These are phyloP conservation scores for Ispidina picta DNA, from an alignment of 2,797 vertebrate genomes.

Conservation along the genomic window DNA sequence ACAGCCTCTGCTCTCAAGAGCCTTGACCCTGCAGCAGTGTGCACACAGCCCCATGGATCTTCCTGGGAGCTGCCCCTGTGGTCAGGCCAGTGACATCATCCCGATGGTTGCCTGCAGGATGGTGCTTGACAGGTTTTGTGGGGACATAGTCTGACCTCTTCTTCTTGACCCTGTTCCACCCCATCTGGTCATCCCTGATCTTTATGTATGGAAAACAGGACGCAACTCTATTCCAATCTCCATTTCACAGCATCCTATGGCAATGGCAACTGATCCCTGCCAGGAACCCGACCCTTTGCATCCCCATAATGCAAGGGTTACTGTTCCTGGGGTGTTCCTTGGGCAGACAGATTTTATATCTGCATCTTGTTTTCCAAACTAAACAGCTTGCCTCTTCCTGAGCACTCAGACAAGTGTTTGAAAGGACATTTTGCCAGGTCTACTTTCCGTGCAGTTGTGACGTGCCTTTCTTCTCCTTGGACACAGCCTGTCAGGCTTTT, in stretches of 20 bases:
- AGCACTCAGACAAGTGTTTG: not conserved
- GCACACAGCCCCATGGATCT: rapidly evolving
- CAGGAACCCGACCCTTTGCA: not conserved
- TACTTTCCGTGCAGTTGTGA: not conserved
- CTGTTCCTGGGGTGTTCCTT: not conserved
- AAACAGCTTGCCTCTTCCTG: not conserved
- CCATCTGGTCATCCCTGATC: not conserved
- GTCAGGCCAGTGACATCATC: not conserved
- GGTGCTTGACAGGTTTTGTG: not conserved
- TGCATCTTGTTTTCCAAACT: not conserved
- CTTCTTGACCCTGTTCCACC: not conserved
- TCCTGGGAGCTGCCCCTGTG: not conserved
- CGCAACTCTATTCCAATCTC: not conserved
- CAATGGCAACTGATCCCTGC: not conserved
- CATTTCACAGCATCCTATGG: not conserved
- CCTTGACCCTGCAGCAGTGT: not conserved
- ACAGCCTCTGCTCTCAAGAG: not conserved
- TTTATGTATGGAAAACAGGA: not conserved
- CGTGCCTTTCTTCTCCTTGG: not conserved
- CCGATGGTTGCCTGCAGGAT: not conserved
- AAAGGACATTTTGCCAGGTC: not conserved
- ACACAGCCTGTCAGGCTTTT: not conserved
- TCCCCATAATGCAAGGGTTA: rapidly evolving
- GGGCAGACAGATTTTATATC: not conserved
- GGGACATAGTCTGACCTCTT: not conserved